Evolutionary conservation across 1,140 invertebrate species (phyloP).

Genomic region (Drosophila eugracilis): DNA sequence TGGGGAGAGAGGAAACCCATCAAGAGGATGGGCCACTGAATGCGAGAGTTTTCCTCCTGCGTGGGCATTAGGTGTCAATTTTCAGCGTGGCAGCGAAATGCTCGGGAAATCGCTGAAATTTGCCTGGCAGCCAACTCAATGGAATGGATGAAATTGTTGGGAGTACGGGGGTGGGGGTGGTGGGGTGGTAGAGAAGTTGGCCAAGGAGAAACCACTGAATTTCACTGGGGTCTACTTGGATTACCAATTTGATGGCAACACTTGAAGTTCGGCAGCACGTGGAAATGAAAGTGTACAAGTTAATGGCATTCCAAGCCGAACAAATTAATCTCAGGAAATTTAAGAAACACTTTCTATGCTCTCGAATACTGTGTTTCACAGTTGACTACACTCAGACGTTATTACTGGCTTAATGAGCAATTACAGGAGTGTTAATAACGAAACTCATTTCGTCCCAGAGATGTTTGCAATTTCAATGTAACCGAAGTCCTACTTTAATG

Average conservation of each 20-base stretch:
- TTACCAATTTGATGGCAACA: conserved; percentile 26
- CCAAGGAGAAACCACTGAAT: conserved; percentile 27
- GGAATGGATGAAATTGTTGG: conserved; percentile 13
- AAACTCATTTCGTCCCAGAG: too few relatives aligned
- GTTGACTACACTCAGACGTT: background rate
- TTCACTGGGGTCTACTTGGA: conserved; percentile 35
- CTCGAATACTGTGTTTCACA: background rate
- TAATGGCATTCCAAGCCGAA: conserved; percentile 18
- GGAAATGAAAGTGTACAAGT: conserved; percentile 24
- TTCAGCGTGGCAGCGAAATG: conserved; percentile 51
- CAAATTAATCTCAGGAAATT: conserved; percentile 13
- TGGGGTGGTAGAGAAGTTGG: background rate
- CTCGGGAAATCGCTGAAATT: conserved; percentile 56
- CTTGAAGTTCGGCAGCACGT: conserved; percentile 24
- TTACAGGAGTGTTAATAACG: background rate
- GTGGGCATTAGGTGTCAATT: conserved; percentile 72
- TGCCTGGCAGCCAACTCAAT: conserved; percentile 42
- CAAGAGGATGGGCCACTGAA: conserved; percentile 13
- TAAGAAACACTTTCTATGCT: background rate
- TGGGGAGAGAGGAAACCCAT: background rate
- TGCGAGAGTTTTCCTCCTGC: conserved; percentile 39
- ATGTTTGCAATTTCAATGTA: background rate
- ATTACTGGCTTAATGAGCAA: background rate
- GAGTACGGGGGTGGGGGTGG: background rate
- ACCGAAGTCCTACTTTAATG: background rate